Evolutionary conservation across 2,888 invertebrate species (phyloP), one percentile per base, ranked within the genome.

Genomic region (Trachelus stipa): DNA sequence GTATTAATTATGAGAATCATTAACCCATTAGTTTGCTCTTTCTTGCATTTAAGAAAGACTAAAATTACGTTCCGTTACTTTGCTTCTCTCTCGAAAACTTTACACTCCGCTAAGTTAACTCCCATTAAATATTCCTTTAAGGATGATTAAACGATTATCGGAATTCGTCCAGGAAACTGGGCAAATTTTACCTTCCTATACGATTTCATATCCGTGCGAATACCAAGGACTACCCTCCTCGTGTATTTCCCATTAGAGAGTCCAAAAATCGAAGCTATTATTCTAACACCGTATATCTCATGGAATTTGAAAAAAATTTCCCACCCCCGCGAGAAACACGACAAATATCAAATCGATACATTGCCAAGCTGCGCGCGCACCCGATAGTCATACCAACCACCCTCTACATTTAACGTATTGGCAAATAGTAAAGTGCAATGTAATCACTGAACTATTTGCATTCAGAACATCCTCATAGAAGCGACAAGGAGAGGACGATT

Each of bases 271-370:
- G 33, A 31, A 34, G 34, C 71, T 31, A 71, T 71, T 71, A 71
- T 71, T 71, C 15, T 71, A 71, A 31, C 31, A 31, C 15, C 68
- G 33, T 79, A 71, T 71, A 68, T 35, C 33, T 34, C 68, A 35
- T 75, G 74, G 37, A 79, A 81, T 81, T 81, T 79, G 79, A 79
- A 84, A 81, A 80, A 81, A 80, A 68, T 68, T 77, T 75, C 76
- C 74, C 56, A 56, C 77, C 56, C 81, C 77, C 79, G 80, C 81
- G 85, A 79, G 81, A 80, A 87, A 86, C 83, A 83, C 85, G 85
- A 85, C 85, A 87, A 86, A 87, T 87, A 86, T 87, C 87, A 84
- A 86, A 87, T 86, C 87, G 87, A 86, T 86, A 86, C 82, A 85
- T 80, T 81, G 83, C 73, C 76, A 34, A 34, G 79, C 37, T 85